Conservation (phyloP, 2,113 vertebrate genomes). For the Theristicus caerulescens region DNA sequence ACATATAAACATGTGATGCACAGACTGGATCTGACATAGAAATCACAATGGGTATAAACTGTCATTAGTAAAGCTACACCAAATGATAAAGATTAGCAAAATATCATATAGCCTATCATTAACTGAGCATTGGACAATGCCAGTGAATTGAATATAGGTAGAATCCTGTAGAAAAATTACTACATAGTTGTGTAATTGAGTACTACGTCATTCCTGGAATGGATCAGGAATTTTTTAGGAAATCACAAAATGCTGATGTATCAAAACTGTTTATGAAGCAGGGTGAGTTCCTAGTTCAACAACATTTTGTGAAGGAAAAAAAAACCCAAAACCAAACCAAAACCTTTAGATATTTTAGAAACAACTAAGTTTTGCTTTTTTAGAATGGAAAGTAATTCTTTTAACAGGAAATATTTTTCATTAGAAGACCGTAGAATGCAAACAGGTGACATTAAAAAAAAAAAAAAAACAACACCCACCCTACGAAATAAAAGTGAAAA, state of each 20-base stretch:
- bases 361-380: not conserved
- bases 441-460: not conserved
- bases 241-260: not conserved
- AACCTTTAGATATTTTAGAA: not conserved
- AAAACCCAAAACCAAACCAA: not conserved
- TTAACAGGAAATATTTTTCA: not conserved
- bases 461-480: too few relatives aligned
- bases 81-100: not conserved
- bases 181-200: not conserved
- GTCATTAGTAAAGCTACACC: not conserved
- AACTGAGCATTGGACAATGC: not conserved
- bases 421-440: not conserved
- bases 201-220: not conserved
- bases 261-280: not conserved
- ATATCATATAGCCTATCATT: not conserved
- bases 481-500: not conserved
- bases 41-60: not conserved
- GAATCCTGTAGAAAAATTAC: not conserved
- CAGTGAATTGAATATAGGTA: not conserved
- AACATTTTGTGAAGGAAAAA: not conserved
- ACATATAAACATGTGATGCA: not conserved
- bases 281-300: not conserved
- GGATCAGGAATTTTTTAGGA: not conserved
- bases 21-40: not conserved
- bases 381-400: not conserved